These are phyloP conservation scores for Aporophyla lueneburgensis DNA, from an alignment of 2,888 invertebrate species.

Conservation along the genomic window DNA sequence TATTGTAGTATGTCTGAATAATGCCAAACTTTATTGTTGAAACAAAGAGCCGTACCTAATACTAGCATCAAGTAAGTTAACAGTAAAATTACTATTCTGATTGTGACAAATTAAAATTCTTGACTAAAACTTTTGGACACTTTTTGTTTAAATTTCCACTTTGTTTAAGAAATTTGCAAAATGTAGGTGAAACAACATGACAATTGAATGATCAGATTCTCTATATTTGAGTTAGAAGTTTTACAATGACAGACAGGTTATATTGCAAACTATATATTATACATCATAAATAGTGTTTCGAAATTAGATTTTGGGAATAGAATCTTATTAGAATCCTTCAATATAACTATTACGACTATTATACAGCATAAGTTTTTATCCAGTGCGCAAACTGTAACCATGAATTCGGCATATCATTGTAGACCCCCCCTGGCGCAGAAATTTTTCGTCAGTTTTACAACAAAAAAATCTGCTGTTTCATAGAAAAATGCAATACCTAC, in stretches of 20 bases:
- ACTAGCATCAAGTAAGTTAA: not conserved
- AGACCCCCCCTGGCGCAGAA: too few relatives aligned
- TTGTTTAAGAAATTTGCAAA: conserved; percentile 25
- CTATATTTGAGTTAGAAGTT: conserved; percentile 13
- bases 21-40: not conserved
- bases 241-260: not conserved
- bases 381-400: too few relatives aligned
- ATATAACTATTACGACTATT: not conserved
- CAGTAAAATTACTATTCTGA: not conserved
- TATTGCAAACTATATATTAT: not conserved
- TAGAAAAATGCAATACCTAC: too few relatives aligned
- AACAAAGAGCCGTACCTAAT: not conserved
- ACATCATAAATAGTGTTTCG: not conserved
- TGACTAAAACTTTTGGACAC: conserved; percentile 1
- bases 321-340: not conserved
- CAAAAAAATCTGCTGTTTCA: too few relatives aligned
- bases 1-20: not conserved
- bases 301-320: conserved; percentile 3
- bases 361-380: too few relatives aligned
- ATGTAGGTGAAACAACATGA: conserved; percentile 23
- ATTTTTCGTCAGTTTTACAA: too few relatives aligned
- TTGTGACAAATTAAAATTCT: conserved; percentile 1
- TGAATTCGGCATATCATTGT: too few relatives aligned
- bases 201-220: conserved; percentile 10
- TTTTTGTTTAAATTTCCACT: conserved; percentile 21